A percentile compares a stretch with the other conserved stretches of the same genome.
phyloP scores from a whole-genome alignment of 2,797 vertebrate genomes.

The Eurystomus glaucurus region DNA sequence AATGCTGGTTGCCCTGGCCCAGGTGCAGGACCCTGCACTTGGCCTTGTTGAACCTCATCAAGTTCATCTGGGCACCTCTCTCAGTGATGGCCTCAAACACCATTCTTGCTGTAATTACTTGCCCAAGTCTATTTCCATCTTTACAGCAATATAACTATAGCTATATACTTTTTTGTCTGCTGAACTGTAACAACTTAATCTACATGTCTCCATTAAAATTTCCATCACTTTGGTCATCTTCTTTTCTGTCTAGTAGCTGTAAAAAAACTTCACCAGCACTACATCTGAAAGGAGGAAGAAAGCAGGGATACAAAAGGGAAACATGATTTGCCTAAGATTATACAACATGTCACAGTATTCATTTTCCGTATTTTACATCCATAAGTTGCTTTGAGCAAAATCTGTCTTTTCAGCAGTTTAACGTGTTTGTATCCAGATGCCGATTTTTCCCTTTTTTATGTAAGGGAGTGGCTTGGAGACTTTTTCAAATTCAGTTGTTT shows the following conservation, averaged over 20 bases:
- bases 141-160: background rate
- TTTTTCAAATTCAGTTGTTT: background rate
- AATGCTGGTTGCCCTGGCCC: no score
- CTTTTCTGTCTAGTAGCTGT: background rate
- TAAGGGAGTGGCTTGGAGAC: background rate
- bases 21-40: no score
- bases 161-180: background rate
- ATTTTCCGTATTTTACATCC: background rate
- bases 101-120: background rate
- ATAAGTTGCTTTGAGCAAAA: background rate
- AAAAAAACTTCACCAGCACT: background rate
- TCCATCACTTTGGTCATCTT: background rate
- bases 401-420: background rate
- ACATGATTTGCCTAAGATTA: background rate
- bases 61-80: background rate
- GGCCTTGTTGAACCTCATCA: no score
- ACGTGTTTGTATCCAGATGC: background rate
- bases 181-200: background rate
- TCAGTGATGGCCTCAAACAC: background rate
- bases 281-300: background rate
- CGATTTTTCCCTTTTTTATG: background rate
- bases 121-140: background rate
- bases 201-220: background rate
- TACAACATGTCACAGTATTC: background rate
- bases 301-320: background rate